phyloP scores from a whole-genome alignment of 2,113 vertebrate species.

The Archocentrus centrarchus region DNA sequence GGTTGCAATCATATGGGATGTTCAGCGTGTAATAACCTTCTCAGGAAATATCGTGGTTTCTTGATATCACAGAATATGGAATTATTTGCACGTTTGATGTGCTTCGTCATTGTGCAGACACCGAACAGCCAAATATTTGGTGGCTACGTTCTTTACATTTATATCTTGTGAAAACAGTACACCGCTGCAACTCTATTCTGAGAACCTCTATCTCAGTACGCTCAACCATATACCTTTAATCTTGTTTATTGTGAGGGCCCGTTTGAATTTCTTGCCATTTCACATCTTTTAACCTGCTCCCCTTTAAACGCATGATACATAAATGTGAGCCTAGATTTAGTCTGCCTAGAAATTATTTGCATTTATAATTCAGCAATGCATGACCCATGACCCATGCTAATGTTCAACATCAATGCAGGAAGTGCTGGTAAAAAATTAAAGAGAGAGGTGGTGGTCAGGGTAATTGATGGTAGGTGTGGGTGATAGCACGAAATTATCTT shows the following conservation, averaged over 20 bases:
- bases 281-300: not conserved
- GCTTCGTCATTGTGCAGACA: not conserved
- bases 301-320: not conserved
- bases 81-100: not conserved
- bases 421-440: constrained; percentile 5
- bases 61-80: not conserved
- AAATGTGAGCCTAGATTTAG: not conserved
- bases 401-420: not conserved
- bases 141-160: not conserved
- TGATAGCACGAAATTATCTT: not conserved
- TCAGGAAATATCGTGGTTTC: not conserved
- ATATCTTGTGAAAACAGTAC: not conserved
- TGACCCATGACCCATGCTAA: not conserved
- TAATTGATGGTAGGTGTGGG: not conserved
- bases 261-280: not conserved
- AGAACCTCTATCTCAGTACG: not conserved
- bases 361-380: constrained; percentile 1
- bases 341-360: not conserved
- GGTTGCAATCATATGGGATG: not conserved
- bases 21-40: not conserved
- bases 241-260: no score
- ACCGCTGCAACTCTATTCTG: no score
- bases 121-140: not conserved
- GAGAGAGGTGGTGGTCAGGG: not conserved
- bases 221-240: no score